Evolutionary conservation across 2,113 vertebrate genomes (phyloP), one percentile per base, ranked within the genome.

Genomic region (Ceratotherium simum): DNA sequence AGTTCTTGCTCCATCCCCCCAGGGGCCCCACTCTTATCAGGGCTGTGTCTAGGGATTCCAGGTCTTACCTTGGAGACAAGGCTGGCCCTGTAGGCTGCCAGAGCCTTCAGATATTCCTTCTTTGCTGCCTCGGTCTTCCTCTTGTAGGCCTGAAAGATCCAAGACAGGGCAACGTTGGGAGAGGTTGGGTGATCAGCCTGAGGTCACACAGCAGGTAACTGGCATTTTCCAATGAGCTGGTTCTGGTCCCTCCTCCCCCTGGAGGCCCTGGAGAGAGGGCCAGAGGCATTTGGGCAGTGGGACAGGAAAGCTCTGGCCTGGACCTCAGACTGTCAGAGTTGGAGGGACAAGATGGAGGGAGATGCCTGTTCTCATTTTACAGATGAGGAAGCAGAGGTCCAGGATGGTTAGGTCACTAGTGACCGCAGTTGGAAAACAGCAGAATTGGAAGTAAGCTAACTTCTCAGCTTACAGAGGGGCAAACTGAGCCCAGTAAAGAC

Each of bases 121-220:
- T 99, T 99, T 1, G 99, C 99, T 0, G 99, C 99, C 99, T 99
- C 99, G 16, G 99, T 99, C 99, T 99, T 99, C 99, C 99, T 99
- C 99, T 99, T 99, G 98, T 99, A 99, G 36, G 99, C 99, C 99
- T 99, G 99, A 70, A 99, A 99, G 97, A 98, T 82, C 17, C 97
- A 98, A 98, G 76, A 90, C 1, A 84, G 54, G 72, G 79, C 87
- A 48, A 80, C 51, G 8, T 2, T 21, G 25, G 82, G 67, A 84
- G 86, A 86, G 89, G 48, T 29, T 8, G 56, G 36, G 58, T 16
- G 29, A 3, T 54, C 23, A 48, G 54, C 31, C 33, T 8, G 7
- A 82, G 56, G 75, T 36, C 76, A 54, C 16, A 8, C 5, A 64
- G 60, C 82, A n/a, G 51, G 31, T 13, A 12, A 8, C 67, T 0